These are phyloP conservation scores for Bactericera cockerelli DNA, from an alignment of 1,140 invertebrate genomes.

Conservation along the genomic window DNA sequence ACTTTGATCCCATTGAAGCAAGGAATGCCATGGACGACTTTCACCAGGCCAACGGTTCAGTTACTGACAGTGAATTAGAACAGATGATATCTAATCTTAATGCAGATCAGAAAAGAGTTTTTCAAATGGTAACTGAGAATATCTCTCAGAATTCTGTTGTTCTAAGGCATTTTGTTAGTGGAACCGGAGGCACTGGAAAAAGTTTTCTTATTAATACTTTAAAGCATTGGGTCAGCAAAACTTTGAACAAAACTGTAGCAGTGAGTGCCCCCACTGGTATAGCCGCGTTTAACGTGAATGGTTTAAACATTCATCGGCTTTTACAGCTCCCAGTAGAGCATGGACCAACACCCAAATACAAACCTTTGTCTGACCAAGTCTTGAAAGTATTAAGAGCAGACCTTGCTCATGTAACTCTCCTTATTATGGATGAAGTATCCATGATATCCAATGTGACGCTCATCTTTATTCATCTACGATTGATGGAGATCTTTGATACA, in stretches of 20 bases:
- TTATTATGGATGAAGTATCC: constrained; percentile 27
- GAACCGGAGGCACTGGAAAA: constrained; percentile 22
- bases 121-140: constrained; percentile 18
- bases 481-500: constrained; percentile 19
- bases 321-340: constrained; percentile 22
- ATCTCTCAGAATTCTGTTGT: not conserved
- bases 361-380: constrained; percentile 18
- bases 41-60: constrained; percentile 15
- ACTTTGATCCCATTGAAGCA: constrained; percentile 18
- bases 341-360: constrained; percentile 19
- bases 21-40: constrained; percentile 24
- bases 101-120: constrained; percentile 23
- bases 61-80: constrained; percentile 17
- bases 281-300: constrained; percentile 24
- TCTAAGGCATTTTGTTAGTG: constrained; percentile 14
- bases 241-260: constrained; percentile 19
- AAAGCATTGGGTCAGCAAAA: constrained; percentile 17
- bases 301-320: constrained; percentile 20
- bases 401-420: constrained; percentile 23
- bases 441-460: constrained; percentile 27
- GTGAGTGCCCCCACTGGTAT: constrained; percentile 24
- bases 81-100: constrained; percentile 23
- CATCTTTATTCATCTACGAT: constrained; percentile 17
- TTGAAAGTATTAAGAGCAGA: constrained; percentile 23
- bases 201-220: constrained; percentile 21